Base-by-base conservation (phyloP, 2,113 vertebrate genomes). In the Gadus chalcogrammus region DNA sequence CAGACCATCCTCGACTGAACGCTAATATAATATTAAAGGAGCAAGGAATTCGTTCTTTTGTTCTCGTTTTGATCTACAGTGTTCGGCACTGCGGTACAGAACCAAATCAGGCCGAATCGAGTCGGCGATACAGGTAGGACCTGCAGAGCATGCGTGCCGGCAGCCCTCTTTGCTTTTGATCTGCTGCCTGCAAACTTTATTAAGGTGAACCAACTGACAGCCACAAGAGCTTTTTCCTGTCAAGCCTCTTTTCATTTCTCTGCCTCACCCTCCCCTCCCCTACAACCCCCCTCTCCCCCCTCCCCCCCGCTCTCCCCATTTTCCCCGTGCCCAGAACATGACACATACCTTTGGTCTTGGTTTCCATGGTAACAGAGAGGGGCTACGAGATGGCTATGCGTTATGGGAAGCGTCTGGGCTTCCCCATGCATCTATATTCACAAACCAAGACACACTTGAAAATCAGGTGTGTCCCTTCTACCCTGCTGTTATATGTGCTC, bases 341-440 rank as follows among this genome's bases (percentile, higher is more conserved):
- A 56, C 76, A 83, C 70, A 77, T 67, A 82, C 75, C 27, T 76
- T 75, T 78, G 69, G 62, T 75, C 79, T 72, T 3, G 61, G 81
- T 81, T 82, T 72, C 83, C 76, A 85, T 83, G 84, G 81, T 56
- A 86, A 88, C 81, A 77, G 64, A 66, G 72, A 70, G 66, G 62
- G 24, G 71, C 69, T 79, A 63, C 65, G 64, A 75, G 65, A 74
- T 69, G 77, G 75, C 70, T 75, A 78, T 76, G 42, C 65, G 63
- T 24, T 56, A 53, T 65, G 56, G 24, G 12, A 31, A 69, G 9
- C 17, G n/a, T 52, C 27, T 6, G 65, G 65, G 68, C 53, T 52
- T 65, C 67, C 56, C 61, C 15, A 55, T 12, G 12, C 28, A 60
- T 62, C 27, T 8, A 59, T 48, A 28, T 53, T 53, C 9, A 28